Evolutionary conservation across 1,140 invertebrate species (phyloP).

Genomic region (Microplitis mediator): DNA sequence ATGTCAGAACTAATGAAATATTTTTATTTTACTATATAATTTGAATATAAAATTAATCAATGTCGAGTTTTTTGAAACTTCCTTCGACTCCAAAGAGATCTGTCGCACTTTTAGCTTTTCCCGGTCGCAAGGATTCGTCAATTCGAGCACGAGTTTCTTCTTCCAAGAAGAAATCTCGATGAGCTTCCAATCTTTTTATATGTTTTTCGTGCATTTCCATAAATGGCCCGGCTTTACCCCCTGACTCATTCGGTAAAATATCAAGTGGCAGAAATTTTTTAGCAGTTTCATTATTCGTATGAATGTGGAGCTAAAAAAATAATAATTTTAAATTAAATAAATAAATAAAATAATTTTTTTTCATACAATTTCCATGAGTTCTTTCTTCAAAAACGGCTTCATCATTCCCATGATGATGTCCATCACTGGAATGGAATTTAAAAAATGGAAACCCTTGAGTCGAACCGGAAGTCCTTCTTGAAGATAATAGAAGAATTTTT

Average conservation of each 20-base stretch:
- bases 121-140: constrained; percentile 67
- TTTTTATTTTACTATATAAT: too few species aligned
- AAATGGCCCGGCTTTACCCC: constrained; percentile 60
- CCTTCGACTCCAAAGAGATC: constrained; percentile 72
- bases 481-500: constrained; percentile 70
- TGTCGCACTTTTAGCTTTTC: constrained; percentile 68
- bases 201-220: constrained; percentile 49
- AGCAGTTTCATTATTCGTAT: constrained; percentile 52
- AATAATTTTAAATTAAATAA: background rate
- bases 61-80: constrained; percentile 75
- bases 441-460: constrained; percentile 70
- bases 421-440: constrained; percentile 71
- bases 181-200: constrained; percentile 60
- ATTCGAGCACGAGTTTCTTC: constrained; percentile 66
- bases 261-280: constrained; percentile 57
- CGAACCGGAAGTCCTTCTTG: constrained; percentile 70
- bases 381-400: constrained; percentile 74
- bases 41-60: constrained; percentile 63
- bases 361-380: constrained; percentile 65
- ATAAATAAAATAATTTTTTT: background rate
- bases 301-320: constrained; percentile 59
- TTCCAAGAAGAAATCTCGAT: constrained; percentile 64
- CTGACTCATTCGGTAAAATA: constrained; percentile 66
- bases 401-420: constrained; percentile 72
- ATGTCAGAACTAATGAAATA: too few species aligned